Evolutionary conservation across 2,888 invertebrate genomes (phyloP).

Genomic region (Dryococelus australis): DNA sequence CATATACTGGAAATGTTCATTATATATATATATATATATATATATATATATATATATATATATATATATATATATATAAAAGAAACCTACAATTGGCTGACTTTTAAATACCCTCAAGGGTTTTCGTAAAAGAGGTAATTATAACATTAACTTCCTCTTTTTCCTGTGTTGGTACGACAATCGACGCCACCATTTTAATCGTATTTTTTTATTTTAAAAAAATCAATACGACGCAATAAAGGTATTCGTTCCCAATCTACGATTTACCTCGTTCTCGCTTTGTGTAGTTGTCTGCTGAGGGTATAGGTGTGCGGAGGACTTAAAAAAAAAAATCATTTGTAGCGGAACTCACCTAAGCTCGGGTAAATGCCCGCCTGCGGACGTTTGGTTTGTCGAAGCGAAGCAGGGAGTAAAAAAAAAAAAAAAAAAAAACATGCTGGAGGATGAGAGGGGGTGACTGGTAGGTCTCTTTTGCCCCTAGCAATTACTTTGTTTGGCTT

Average conservation of each 20-base stretch:
- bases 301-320: neutral
- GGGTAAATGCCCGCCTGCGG: neutral
- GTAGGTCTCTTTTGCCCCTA: neutral
- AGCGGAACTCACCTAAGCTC: neutral
- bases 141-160: slow-evolving; percentile 27
- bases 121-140: slow-evolving; percentile 19
- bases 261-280: slow-evolving; percentile 16
- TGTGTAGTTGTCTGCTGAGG: neutral
- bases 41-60: too few relatives aligned
- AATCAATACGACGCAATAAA: neutral
- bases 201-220: neutral
- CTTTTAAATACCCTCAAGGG: slow-evolving; percentile 20
- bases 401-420: neutral
- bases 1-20: neutral
- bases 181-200: slow-evolving; percentile 1
- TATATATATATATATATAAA: neutral
- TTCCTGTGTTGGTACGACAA: slow-evolving; percentile 9
- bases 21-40: too few relatives aligned
- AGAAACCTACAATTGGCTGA: slow-evolving; percentile 21
- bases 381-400: neutral
- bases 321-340: neutral
- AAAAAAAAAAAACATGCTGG: neutral
- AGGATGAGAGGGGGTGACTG: neutral
- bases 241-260: neutral
- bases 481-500: slow-evolving; percentile 16